Percentiles rank a stretch among this genome's conserved stretches.
These are phyloP conservation scores for Montipora capitata DNA, from an alignment of 92 coral and sea anemone genomes.

Conservation along the genomic window DNA sequence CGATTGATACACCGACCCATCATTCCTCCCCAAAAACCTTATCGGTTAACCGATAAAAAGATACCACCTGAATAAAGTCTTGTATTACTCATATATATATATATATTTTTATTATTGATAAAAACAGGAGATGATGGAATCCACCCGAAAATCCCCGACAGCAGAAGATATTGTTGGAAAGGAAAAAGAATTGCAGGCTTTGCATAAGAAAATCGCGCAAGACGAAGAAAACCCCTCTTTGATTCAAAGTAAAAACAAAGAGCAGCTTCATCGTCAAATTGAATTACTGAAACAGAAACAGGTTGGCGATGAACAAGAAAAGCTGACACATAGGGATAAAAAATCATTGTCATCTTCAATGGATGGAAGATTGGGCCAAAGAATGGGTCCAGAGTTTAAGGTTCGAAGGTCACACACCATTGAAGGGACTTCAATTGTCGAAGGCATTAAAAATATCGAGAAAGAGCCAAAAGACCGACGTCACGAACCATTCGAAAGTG, in stretches of 20 bases:
- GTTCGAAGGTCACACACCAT: constrained; percentile 37
- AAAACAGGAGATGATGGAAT: not conserved
- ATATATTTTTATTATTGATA: not conserved
- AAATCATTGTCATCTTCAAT: not conserved
- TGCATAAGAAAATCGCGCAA: constrained; percentile 14
- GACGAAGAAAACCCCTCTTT: constrained; percentile 23
- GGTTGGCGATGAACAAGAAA: not conserved
- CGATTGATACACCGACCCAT: too few species aligned
- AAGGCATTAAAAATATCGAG: not conserved
- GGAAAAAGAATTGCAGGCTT: constrained; percentile 18
- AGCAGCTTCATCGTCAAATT: constrained; percentile 30
- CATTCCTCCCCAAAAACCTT: too few species aligned
- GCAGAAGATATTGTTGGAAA: constrained; percentile 11
- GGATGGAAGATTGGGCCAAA: not conserved
- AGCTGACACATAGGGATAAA: not conserved
- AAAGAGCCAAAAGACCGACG: not conserved
- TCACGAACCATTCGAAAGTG: not conserved
- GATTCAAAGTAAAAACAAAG: not conserved
- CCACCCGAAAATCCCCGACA: not conserved
- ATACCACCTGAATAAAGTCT: not conserved
- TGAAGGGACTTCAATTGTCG: constrained; percentile 18
- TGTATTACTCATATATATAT: too few species aligned
- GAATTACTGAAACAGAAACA: constrained; percentile 41
- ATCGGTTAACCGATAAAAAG: too few species aligned
- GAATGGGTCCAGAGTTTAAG: constrained; percentile 13